Conservation (phyloP, 53 echinoderm and acorn worm species). For the Holothuria scabra region DNA sequence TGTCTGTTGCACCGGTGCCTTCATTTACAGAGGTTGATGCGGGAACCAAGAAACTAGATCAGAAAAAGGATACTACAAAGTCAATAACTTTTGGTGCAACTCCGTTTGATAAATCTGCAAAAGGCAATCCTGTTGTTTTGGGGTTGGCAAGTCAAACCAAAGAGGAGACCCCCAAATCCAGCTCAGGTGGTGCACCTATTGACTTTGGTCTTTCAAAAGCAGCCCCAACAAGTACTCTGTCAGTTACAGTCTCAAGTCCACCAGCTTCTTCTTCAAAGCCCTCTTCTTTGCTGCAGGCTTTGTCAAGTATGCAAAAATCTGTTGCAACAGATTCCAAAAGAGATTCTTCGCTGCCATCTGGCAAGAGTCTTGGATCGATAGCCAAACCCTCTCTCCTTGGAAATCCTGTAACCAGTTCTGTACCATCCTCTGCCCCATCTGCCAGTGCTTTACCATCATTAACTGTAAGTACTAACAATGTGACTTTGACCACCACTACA, state of each 20-base stretch:
- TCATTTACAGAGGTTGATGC: background rate
- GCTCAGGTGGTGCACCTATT: too few relatives aligned
- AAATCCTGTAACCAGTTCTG: background rate
- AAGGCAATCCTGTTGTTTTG: too few relatives aligned
- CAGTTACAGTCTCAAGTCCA: background rate
- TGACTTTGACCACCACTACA: background rate
- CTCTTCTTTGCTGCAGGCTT: constrained; percentile 20
- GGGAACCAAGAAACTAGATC: background rate
- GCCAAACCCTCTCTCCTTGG: background rate
- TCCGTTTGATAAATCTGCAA: too few relatives aligned
- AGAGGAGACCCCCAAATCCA: too few relatives aligned
- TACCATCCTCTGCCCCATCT: background rate
- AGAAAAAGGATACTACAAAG: background rate
- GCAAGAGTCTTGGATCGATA: constrained; percentile 2
- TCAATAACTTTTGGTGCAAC: too few relatives aligned
- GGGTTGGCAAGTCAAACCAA: too few relatives aligned
- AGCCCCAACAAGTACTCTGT: background rate
- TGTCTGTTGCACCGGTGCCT: background rate
- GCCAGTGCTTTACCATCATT: background rate
- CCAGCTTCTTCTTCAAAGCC: constrained; percentile 10
- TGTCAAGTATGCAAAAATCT: constrained; percentile 23
- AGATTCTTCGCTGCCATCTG: background rate
- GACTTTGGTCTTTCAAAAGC: too few relatives aligned
- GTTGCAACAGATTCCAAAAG: background rate
- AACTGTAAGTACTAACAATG: background rate